A percentile compares a stretch with the other conserved stretches of the same genome.
phyloP scores from a whole-genome alignment of 2,797 vertebrate species.

The Odontamblyopus rebecca region DNA sequence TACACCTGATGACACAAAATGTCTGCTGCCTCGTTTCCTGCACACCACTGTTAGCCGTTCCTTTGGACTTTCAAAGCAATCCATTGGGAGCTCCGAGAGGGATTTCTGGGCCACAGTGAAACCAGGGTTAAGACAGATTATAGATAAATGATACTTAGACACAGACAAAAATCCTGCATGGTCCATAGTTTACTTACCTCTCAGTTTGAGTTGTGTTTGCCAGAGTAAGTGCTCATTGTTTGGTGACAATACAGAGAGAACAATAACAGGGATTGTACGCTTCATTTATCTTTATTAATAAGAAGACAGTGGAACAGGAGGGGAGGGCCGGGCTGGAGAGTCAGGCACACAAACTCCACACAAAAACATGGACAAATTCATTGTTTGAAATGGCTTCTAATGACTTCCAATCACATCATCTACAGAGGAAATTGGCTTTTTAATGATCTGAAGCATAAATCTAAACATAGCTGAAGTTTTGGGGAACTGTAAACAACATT shows the following conservation, averaged over 20 bases:
- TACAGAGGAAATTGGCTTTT: conserved; percentile 40
- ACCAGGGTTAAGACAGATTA: conserved; percentile 7
- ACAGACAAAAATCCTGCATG: conserved; percentile 17
- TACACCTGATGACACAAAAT: conserved; percentile 71
- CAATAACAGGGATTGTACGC: conserved; percentile 35
- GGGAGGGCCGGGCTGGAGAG: conserved; percentile 30
- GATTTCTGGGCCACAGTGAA: conserved; percentile 24
- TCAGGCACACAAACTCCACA: conserved; percentile 20
- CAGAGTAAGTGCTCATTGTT: conserved; percentile 33
- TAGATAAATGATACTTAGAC: conserved; percentile 39
- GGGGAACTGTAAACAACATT: neutral
- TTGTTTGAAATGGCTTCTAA: conserved; percentile 41
- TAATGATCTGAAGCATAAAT: conserved; percentile 38
- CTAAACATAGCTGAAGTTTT: conserved; percentile 20
- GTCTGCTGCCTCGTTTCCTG: conserved; percentile 68
- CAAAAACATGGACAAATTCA: conserved; percentile 17
- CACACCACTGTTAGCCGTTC: conserved; percentile 50
- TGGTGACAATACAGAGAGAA: conserved; percentile 36
- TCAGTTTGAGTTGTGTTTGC: conserved; percentile 7
- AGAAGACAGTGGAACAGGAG: conserved; percentile 37
- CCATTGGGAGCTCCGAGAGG: conserved; percentile 42
- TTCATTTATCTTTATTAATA: conserved; percentile 72
- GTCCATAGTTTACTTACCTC: neutral
- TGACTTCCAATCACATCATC: conserved; percentile 36
- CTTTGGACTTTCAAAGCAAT: conserved; percentile 64